Evolutionary conservation across 2,113 vertebrate species (phyloP).

Genomic region (Oostethus manadensis): DNA sequence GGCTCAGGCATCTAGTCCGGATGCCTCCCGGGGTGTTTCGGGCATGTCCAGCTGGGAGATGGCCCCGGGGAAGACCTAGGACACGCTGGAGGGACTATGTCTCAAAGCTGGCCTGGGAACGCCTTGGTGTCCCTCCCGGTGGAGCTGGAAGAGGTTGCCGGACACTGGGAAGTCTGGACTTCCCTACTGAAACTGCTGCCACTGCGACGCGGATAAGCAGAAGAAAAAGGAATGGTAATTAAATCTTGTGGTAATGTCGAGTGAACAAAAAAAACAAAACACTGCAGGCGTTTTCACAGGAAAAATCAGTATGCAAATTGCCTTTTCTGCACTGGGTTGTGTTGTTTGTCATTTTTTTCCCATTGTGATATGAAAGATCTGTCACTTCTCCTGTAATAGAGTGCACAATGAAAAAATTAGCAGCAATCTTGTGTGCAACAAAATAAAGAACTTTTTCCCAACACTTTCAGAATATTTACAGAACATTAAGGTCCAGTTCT

Average conservation of each 20-base stretch:
- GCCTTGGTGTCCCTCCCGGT: too few species aligned
- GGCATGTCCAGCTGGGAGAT: too few species aligned
- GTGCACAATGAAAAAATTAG: constrained; percentile 62
- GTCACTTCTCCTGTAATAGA: constrained; percentile 64
- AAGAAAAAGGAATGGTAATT: constrained; percentile 43
- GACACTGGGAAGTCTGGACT: too few species aligned
- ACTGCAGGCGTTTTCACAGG: constrained; percentile 63
- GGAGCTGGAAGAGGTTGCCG: too few species aligned
- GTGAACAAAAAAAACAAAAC: constrained; percentile 72
- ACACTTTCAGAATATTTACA: constrained; percentile 16
- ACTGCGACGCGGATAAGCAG: too few species aligned
- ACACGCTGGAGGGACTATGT: too few species aligned
- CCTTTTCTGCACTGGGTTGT: constrained; percentile 51
- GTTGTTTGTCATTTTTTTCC: constrained; percentile 42
- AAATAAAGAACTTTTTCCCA: neutral
- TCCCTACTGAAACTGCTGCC: too few species aligned
- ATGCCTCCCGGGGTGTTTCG: too few species aligned
- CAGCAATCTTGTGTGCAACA: constrained; percentile 63
- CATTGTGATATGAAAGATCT: constrained; percentile 69
- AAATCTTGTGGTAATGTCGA: constrained; percentile 73
- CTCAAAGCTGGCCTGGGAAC: too few species aligned
- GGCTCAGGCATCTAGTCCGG: too few species aligned
- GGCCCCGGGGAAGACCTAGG: too few species aligned
- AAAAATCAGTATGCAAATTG: constrained; percentile 71
- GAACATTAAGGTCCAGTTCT: too few species aligned